Conservation (phyloP, 1,140 invertebrate genomes). For the Neomicropteryx cornuta region DNA sequence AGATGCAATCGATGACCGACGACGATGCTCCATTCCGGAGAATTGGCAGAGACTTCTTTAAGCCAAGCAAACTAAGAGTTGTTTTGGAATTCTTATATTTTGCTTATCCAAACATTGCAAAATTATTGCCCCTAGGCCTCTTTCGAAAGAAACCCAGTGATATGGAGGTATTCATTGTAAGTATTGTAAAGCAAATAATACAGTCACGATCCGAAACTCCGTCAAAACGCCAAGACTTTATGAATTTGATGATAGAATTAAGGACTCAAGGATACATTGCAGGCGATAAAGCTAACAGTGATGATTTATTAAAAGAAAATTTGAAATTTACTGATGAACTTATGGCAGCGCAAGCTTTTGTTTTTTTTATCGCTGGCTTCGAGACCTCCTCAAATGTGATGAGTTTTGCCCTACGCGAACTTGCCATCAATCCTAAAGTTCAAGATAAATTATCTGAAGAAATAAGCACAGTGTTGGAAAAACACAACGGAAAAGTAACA, state of each 20-base stretch:
- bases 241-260: conserved; percentile 40
- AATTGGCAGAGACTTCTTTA: conserved; percentile 23
- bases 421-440: conserved; percentile 32
- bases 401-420: conserved; percentile 33
- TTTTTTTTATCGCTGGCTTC: conserved; percentile 43
- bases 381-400: conserved; percentile 36
- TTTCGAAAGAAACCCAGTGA: too few species aligned
- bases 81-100: too few species aligned
- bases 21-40: conserved; percentile 34
- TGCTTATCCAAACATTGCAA: too few species aligned
- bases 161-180: conserved; percentile 10
- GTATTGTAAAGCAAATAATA: conserved; percentile 32
- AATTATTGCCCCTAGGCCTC: too few species aligned
- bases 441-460: conserved; percentile 36
- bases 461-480: conserved; percentile 29
- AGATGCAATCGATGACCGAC: conserved; percentile 33
- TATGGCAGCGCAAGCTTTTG: conserved; percentile 36
- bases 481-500: conserved; percentile 35
- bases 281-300: conserved; percentile 24
- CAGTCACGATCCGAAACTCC: conserved; percentile 27
- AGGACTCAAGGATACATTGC: conserved; percentile 21
- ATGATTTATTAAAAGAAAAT: conserved; percentile 21
- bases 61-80: too few species aligned
- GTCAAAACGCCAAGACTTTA: conserved; percentile 36
- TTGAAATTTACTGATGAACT: conserved; percentile 19